Conservation (phyloP, 2,797 vertebrate species). For the Thripadectes ignobilis region DNA sequence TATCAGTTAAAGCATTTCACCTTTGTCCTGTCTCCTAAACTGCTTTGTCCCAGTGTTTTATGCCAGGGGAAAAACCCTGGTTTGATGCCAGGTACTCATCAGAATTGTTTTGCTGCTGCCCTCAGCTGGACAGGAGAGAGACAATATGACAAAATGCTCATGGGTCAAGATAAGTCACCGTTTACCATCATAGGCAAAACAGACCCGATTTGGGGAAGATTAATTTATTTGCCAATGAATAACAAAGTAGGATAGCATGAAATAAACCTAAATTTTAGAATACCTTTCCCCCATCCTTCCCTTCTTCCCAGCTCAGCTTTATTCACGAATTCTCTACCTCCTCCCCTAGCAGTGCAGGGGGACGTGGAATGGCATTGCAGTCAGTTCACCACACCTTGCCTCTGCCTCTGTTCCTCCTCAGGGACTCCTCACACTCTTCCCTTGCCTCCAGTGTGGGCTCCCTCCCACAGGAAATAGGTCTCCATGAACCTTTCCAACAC, state of each 20-base stretch:
- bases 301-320: not conserved
- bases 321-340: accelerated
- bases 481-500: not conserved
- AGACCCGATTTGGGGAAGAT: not conserved
- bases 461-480: not conserved
- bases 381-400: accelerated
- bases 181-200: not conserved
- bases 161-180: not conserved
- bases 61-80: not conserved
- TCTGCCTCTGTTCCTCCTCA: not conserved
- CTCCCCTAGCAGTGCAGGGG: too few relatives aligned
- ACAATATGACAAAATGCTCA: not conserved
- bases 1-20: not conserved
- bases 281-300: not conserved
- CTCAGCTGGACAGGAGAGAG: not conserved
- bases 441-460: not conserved
- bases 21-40: not conserved
- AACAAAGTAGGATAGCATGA: not conserved
- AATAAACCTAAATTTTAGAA: not conserved
- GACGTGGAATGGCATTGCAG: not conserved
- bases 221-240: not conserved
- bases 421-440: not conserved
- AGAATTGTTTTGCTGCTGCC: not conserved
- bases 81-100: not conserved
- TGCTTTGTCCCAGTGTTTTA: not conserved